Percentiles rank a stretch among this genome's conserved stretches.
These are phyloP conservation scores for Caenorhabditis tropicalis DNA, from an alignment of 1,140 invertebrate genomes.

Conservation along the genomic window DNA sequence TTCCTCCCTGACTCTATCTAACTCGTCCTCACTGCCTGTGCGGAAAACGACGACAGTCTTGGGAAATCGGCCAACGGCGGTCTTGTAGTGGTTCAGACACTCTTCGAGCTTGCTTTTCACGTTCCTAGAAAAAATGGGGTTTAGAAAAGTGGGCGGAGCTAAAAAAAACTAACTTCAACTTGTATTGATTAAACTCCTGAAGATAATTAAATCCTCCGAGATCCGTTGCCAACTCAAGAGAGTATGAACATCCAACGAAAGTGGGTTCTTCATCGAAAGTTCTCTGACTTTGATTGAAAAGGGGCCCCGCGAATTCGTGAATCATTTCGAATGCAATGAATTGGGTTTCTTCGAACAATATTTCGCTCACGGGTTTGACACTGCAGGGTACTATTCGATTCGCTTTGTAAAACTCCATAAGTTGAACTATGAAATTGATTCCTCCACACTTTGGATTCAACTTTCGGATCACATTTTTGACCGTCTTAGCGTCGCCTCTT, in stretches of 20 bases:
- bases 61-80: not conserved
- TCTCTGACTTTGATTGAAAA: not conserved
- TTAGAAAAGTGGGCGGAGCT: not conserved
- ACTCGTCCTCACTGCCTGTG: not conserved
- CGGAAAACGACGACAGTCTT: not conserved
- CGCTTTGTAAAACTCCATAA: too few relatives aligned
- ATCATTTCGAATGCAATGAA: not conserved
- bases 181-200: not conserved
- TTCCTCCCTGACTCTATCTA: not conserved
- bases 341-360: not conserved
- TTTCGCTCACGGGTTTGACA: not conserved
- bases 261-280: not conserved
- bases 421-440: not conserved
- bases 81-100: not conserved
- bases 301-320: not conserved
- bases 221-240: not conserved
- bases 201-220: slow-evolving; percentile 3
- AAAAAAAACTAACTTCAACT: not conserved
- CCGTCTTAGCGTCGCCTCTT: not conserved
- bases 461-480: slow-evolving; percentile 12
- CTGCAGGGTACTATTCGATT: not conserved
- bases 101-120: not conserved
- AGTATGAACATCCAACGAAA: slow-evolving; percentile 11
- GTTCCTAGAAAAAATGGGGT: not conserved
- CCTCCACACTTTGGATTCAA: slow-evolving; percentile 19